A percentile compares a stretch with the other conserved stretches of the same genome.
Conservation (phyloP, 2,113 vertebrate species). For the Mionectes macconnelli region DNA sequence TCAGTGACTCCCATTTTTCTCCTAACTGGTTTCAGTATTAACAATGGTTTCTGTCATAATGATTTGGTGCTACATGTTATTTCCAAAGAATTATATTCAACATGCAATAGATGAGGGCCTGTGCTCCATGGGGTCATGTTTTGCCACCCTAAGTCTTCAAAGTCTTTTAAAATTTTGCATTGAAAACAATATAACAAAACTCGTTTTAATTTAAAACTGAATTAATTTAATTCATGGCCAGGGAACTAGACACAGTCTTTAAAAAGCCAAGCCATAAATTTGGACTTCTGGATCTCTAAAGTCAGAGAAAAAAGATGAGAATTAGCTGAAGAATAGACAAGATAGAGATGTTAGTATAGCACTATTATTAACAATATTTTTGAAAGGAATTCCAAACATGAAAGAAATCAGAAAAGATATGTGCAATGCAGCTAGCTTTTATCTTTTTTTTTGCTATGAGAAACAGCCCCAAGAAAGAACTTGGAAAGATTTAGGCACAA, state of each 20-base stretch:
- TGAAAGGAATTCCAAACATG: slow-evolving; percentile 28
- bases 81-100: background rate
- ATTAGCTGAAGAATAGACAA: background rate
- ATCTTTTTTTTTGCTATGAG: slow-evolving; percentile 39
- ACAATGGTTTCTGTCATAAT: background rate
- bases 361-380: slow-evolving; percentile 18
- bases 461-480: slow-evolving; percentile 8
- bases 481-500: slow-evolving; percentile 9
- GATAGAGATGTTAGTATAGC: background rate
- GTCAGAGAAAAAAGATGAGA: background rate
- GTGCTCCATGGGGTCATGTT: background rate
- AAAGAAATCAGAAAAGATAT: slow-evolving; percentile 43
- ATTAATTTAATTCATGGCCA: background rate
- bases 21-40: background rate
- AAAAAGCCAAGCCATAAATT: background rate
- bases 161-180: background rate
- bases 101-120: background rate
- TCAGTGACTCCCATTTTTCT: background rate
- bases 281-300: background rate
- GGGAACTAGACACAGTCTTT: background rate
- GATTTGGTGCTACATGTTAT: background rate
- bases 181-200: background rate
- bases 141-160: background rate
- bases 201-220: background rate
- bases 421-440: slow-evolving; percentile 17